Evolutionary conservation across 2,888 invertebrate species (phyloP).

Genomic region (Suillia variegata): DNA sequence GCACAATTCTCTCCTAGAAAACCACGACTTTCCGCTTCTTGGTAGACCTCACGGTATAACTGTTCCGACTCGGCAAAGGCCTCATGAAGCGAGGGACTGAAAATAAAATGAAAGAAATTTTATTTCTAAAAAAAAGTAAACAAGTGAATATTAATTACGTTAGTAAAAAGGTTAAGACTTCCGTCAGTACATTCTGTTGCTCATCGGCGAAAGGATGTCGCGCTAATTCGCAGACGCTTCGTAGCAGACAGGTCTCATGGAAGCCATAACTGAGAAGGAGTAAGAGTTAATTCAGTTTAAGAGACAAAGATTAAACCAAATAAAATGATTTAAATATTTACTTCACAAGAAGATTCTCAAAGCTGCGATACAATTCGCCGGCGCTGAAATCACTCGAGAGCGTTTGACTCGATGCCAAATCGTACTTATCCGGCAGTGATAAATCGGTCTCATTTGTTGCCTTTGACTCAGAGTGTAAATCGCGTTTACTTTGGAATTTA

Average conservation of each 20-base stretch:
- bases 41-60: slow-evolving; percentile 47
- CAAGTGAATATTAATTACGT: slow-evolving; percentile 64
- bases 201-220: slow-evolving; percentile 67
- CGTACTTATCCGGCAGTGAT: slow-evolving; percentile 14
- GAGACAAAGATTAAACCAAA: neutral
- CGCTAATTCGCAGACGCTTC: slow-evolving; percentile 72
- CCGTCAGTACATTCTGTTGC: slow-evolving; percentile 67
- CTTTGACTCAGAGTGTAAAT: slow-evolving; percentile 2
- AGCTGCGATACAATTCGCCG: slow-evolving; percentile 47
- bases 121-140: neutral
- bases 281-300: slow-evolving; percentile 7
- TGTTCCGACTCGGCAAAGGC: slow-evolving; percentile 64
- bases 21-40: slow-evolving; percentile 53
- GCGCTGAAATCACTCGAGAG: slow-evolving; percentile 52
- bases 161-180: slow-evolving; percentile 70
- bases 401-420: no score
- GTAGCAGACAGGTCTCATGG: slow-evolving; percentile 70
- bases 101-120: slow-evolving; percentile 27
- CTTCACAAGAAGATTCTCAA: slow-evolving; percentile 42
- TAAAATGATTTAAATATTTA: slow-evolving; percentile 11
- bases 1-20: slow-evolving; percentile 53
- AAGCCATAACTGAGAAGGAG: slow-evolving; percentile 65
- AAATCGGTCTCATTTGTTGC: neutral
- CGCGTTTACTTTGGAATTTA: slow-evolving; percentile 17
- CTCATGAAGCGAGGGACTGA: slow-evolving; percentile 64